Evolutionary conservation across 1,140 invertebrate species (phyloP), one percentile per base, ranked within the genome.

Genomic region (Hyposmocoma kahamanoa): DNA sequence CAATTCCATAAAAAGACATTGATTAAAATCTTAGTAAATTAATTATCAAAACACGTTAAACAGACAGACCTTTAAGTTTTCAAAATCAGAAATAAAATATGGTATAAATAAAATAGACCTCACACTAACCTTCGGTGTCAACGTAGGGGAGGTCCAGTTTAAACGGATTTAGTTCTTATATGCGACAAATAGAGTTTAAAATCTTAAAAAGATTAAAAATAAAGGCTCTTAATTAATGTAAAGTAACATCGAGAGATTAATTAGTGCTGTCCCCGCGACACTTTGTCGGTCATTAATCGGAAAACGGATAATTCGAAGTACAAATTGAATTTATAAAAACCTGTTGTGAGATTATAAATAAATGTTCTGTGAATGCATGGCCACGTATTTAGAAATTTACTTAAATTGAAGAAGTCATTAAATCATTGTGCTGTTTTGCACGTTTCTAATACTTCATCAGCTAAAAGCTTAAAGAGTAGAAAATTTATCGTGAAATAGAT

Each of bases 231-330:
- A 73, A 74, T 72, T 72, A 70, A 71, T 71, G 59, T 65, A 47
- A 57, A 58, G 65, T 55, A 69, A 62, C 62, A 66, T 72, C 61
- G 51, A 44, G 61, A 76, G 74, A 81, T 81, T 81, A 77, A 81
- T 81, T 78, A 75, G 63, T 61, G 61, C 59, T 65, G 60, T 71
- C 73, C 60, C 61, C 65, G 56, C 62, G 66, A 74, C 74, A 66
- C 61, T 76, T 80, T 71, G 65, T 57, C 49, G 59, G 59, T 65
- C 60, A 77, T 77, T 75, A 73, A 76, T 80, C 67, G 68, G 67
- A 63, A 61, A 67, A 59, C 59, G 58, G 65, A 72, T 63, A 62
- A 67, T 65, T 67, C 57, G 45, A 63, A 50, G 60, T 65, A 70
- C 67, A 75, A 75, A 77, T 73, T 73, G 65, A 72, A 69, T 62